A percentile compares a stretch with the other conserved stretches of the same genome.
phyloP scores from a whole-genome alignment of 2,113 vertebrate genomes.

The Cinclus mexicanus region DNA sequence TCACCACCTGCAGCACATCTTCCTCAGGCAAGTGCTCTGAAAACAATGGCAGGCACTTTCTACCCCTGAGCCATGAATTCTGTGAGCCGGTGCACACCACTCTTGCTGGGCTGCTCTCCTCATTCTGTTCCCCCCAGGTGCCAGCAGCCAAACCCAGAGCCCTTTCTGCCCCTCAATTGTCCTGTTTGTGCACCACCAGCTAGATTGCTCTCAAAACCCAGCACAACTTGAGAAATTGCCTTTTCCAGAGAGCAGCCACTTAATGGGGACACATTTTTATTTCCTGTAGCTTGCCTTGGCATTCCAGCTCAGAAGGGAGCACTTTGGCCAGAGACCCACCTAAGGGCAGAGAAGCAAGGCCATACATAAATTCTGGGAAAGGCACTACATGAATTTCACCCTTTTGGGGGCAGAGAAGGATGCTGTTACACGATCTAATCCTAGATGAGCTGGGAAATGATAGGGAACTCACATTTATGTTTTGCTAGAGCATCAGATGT shows the following conservation, averaged over 20 bases:
- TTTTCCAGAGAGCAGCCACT: neutral
- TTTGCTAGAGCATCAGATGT: neutral
- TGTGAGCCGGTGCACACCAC: neutral
- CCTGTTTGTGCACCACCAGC: neutral
- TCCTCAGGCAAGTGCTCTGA: neutral
- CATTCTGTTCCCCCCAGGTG: neutral
- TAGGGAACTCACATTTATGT: neutral
- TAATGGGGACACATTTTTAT: neutral
- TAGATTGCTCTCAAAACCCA: neutral
- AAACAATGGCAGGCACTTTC: neutral
- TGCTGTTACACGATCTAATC: neutral
- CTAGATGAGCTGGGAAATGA: neutral
- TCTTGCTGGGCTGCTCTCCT: neutral
- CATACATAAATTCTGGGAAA: neutral
- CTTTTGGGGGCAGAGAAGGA: neutral
- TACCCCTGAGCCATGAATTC: neutral
- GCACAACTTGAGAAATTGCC: neutral
- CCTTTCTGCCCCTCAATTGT: neutral
- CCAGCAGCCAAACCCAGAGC: neutral
- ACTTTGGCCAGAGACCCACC: neutral
- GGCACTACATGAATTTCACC: neutral
- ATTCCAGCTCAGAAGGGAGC: neutral
- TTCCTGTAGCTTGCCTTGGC: neutral
- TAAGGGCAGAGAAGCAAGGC: neutral
- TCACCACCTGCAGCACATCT: conserved; percentile 10